These are phyloP conservation scores for Hydropsyche betteni DNA, from an alignment of 2,888 invertebrate species.

Conservation along the genomic window DNA sequence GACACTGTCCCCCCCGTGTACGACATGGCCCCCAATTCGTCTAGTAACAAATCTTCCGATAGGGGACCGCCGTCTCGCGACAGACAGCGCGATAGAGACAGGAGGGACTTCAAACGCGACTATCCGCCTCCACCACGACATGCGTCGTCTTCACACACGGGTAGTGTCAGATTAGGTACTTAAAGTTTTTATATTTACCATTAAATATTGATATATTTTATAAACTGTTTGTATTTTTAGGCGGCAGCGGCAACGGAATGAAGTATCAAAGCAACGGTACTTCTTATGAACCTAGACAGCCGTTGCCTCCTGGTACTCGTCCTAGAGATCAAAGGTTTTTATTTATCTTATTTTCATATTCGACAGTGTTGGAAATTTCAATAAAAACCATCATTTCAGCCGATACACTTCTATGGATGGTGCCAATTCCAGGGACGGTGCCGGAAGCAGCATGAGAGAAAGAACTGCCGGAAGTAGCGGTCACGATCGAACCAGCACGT, in stretches of 20 bases:
- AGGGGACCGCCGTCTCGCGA: constrained; percentile 27
- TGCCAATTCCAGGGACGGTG: constrained; percentile 14
- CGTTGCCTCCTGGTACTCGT: constrained; percentile 63
- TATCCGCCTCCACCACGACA: constrained; percentile 56
- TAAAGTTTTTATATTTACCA: neutral
- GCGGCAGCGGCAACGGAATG: constrained; percentile 54
- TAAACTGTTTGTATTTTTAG: constrained; percentile 53
- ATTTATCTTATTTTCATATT: neutral
- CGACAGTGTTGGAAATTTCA: neutral
- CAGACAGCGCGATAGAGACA: constrained; percentile 58
- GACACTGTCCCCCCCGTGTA: constrained; percentile 63
- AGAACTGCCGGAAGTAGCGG: constrained; percentile 4
- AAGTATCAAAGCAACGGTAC: constrained; percentile 64
- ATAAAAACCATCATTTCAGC: neutral
- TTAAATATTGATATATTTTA: constrained; percentile 2
- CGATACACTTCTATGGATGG: constrained; percentile 31
- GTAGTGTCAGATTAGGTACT: neutral
- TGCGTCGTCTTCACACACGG: constrained; percentile 58
- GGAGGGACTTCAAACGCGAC: constrained; percentile 61
- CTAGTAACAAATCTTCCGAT: constrained; percentile 5
- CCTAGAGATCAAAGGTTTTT: constrained; percentile 62
- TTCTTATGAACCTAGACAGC: constrained; percentile 62
- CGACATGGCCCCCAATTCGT: constrained; percentile 55
- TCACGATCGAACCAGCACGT: constrained; percentile 24
- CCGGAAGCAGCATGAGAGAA: constrained; percentile 20